Conservation (phyloP, 2,797 vertebrate genomes). For the Xyrichtys novacula region DNA sequence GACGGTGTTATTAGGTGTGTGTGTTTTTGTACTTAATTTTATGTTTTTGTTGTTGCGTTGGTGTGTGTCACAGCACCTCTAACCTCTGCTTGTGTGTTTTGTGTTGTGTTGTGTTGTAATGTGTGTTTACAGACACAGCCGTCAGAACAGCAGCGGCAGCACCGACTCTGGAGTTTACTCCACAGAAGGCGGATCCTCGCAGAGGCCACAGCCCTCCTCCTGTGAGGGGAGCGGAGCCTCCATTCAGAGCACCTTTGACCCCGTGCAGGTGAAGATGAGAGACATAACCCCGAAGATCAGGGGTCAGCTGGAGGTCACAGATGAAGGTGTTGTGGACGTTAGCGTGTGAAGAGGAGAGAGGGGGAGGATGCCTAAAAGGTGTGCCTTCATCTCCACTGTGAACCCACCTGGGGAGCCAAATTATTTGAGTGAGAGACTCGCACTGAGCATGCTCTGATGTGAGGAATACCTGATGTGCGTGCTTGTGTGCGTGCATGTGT, state of each 20-base stretch:
- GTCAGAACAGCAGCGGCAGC: slow-evolving; percentile 76
- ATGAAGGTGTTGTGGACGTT: slow-evolving; percentile 53
- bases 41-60: too few relatives aligned
- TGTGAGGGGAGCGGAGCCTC: fast-evolving
- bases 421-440: too few relatives aligned
- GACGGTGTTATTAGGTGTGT: too few relatives aligned
- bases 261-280: slow-evolving; percentile 44
- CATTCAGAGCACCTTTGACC: slow-evolving; percentile 7
- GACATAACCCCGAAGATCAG: slow-evolving; percentile 21
- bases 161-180: slow-evolving; percentile 82
- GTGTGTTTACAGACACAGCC: slow-evolving; percentile 58
- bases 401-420: not conserved
- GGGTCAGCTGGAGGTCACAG: not conserved
- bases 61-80: too few relatives aligned
- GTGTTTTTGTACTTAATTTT: too few relatives aligned
- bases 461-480: too few relatives aligned
- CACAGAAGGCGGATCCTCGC: slow-evolving; percentile 57
- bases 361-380: not conserved
- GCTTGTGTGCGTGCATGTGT: too few relatives aligned
- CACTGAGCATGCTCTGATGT: not conserved
- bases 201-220: not conserved
- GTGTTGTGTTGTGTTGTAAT: not conserved
- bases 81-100: too few relatives aligned
- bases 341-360: slow-evolving; percentile 37
- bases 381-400: not conserved